Base-by-base conservation (phyloP, 2,113 vertebrate species). In the Chroicocephalus ridibundus region DNA sequence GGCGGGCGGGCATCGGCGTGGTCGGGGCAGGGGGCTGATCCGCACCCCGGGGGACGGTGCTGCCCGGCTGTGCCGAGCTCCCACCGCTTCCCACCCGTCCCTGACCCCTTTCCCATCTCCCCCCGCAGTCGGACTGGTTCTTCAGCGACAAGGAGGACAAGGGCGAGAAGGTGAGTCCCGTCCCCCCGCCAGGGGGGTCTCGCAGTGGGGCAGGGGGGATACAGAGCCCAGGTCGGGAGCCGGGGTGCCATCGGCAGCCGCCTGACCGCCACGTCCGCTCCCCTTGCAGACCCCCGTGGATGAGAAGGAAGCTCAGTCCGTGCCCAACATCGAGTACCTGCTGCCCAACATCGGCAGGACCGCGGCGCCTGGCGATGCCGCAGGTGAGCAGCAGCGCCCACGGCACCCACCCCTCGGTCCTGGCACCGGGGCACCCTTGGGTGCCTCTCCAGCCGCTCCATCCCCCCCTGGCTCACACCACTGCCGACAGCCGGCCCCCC, bases 261-360 rank as follows among this genome's bases (percentile, higher is more conserved):
- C 77, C 64, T 32, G 40, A 95, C 5, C 5, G 0, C 54, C 2
- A 1, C 4, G 1, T 14, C 19, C 61, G 31, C 4, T 60, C 38
- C 69, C 40, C 82, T 80, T 17, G 13, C 96, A 99, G 99, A 99
- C 99, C 21, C 99, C 99, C 0, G 99, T 99, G 96, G 99, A 99
- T 93, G 99, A 99, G 83, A 98, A 99, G 97, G 99, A 99, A 85
- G 97, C 98, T 20, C 99, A 99, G 95, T 98, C 99, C 0, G 99
- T 99, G 94, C 99, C 99, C 80, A 99, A 99, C 98, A 99, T 99
- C 12, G 99, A 99, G 97, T 99, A 99, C 97, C 98, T 99, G 96
- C 98, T 99, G 70, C 98, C 99, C 97, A 99, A 99, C 98, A 99
- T 99, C 36, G 99, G 99, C 97, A 98, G 99, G 97, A 99, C 99